Conservation (phyloP, 2,113 vertebrate species). For the Calyptommatus sinebrachiatus region DNA sequence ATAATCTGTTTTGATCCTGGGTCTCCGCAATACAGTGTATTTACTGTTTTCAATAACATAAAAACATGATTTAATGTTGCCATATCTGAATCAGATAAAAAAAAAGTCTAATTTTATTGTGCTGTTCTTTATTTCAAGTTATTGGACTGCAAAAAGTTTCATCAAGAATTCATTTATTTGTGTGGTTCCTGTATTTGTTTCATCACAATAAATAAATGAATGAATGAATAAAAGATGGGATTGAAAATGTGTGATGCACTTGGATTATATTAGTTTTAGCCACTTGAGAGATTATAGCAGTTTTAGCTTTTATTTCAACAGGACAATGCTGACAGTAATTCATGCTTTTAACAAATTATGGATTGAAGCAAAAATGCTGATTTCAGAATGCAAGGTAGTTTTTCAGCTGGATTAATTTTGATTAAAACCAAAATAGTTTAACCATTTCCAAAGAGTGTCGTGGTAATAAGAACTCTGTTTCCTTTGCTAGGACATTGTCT, state of each 20-base stretch:
- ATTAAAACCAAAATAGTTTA: conserved; percentile 30
- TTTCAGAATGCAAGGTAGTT: conserved; percentile 43
- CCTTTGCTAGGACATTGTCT: conserved; percentile 11
- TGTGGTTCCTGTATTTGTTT: not conserved
- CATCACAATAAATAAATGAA: not conserved
- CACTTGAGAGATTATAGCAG: not conserved
- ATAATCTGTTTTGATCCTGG: conserved; percentile 36
- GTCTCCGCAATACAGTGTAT: conserved; percentile 37
- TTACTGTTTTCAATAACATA: conserved; percentile 42
- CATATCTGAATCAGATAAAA: conserved; percentile 38
- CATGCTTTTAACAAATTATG: not conserved
- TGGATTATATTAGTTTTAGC: not conserved
- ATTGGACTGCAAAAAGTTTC: not conserved
- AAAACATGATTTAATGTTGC: not conserved
- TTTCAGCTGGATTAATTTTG: conserved; percentile 25
- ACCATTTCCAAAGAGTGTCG: conserved; percentile 25
- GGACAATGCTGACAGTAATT: not conserved
- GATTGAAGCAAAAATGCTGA: not conserved
- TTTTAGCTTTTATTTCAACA: not conserved
- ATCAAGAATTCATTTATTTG: not conserved
- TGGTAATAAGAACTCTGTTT: conserved; percentile 14
- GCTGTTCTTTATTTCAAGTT: not conserved
- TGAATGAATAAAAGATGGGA: conserved; percentile 7
- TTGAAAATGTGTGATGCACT: not conserved
- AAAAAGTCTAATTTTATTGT: conserved; percentile 32